phyloP scores from a whole-genome alignment of 2,797 vertebrate species.

The Lepus townsendii region DNA sequence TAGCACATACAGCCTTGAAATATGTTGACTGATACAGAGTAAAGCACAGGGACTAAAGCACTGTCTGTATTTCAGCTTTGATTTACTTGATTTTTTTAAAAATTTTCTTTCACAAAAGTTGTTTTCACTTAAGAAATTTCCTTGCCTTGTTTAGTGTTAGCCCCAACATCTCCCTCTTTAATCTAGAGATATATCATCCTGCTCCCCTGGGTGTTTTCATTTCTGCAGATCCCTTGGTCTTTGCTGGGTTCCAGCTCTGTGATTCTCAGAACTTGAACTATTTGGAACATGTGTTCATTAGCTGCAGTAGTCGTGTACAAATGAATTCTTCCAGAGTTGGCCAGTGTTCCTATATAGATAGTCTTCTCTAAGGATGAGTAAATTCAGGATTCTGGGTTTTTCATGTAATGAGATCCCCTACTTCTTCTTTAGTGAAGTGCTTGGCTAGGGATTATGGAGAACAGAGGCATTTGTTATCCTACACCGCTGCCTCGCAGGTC shows the following conservation, averaged over 20 bases:
- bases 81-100: constrained; percentile 38
- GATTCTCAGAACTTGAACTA: background rate
- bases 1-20: background rate
- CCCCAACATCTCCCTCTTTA: constrained; percentile 77
- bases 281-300: background rate
- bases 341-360: constrained; percentile 25
- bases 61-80: background rate
- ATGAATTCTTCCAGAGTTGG: constrained; percentile 12
- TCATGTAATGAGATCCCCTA: background rate
- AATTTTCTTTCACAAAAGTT: constrained; percentile 76
- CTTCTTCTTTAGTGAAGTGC: background rate
- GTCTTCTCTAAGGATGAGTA: background rate
- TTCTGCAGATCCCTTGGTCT: constrained; percentile 65
- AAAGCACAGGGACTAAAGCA: background rate
- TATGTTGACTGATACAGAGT: background rate
- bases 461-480: background rate
- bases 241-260: background rate
- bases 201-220: constrained; percentile 71
- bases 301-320: background rate
- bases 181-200: constrained; percentile 79
- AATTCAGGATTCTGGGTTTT: constrained; percentile 33
- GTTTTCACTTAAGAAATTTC: constrained; percentile 61
- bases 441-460: background rate
- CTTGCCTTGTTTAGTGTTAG: constrained; percentile 53
- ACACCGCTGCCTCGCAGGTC: background rate